Base-by-base conservation (phyloP, 2,888 invertebrate genomes). In the Andrena fulva region DNA sequence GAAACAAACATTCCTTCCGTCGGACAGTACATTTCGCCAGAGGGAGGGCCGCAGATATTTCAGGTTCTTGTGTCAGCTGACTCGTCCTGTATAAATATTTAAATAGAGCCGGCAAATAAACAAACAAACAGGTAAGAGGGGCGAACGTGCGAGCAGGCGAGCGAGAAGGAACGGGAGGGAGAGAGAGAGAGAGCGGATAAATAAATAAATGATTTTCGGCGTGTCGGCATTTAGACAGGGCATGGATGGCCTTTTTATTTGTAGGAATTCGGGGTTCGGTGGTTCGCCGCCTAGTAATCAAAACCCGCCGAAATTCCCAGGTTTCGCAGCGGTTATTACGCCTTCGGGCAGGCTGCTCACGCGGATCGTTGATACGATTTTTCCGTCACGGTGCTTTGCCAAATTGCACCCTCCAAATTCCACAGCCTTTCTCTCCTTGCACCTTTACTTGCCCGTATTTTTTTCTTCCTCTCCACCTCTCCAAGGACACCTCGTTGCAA, bases 251-350 rank as follows among this genome's bases (percentile, higher is more conserved):
- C 42, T 82, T 82, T 82, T 82, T 82, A 82, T 82, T 82, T 82
- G 82, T 80, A 72, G 75, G 80, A 80, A 80, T 76, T 76, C 82
- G 71, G 71, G 80, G 72, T 42, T 52, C 76, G 76, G n/a, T 69
- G 52, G 80, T 31, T 72, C 82, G 80, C 82, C 82, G 82, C 82
- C 82, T 82, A 82, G 82, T 82, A 82, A 82, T 82, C 82, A 82
- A 82, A 82, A 82, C 80, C 80, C 80, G 71, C 80, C 82, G 82
- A 82, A 82, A 82, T 82, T 82, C 82, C 80, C 82, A 82, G 82
- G 71, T 82, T 82, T 82, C 82, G 80, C 80, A 67, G 80, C 71
- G 80, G 82, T 82, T 82, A 82, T 82, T 82, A 82, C 82, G 71
- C 82, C 80, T 80, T 72, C 70, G 82, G 80, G 80, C 82, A 75